Percentiles rank a stretch among this genome's conserved stretches.
These are phyloP conservation scores for Leptinotarsa haldemani DNA, from an alignment of 2,888 invertebrate species.

Conservation along the genomic window DNA sequence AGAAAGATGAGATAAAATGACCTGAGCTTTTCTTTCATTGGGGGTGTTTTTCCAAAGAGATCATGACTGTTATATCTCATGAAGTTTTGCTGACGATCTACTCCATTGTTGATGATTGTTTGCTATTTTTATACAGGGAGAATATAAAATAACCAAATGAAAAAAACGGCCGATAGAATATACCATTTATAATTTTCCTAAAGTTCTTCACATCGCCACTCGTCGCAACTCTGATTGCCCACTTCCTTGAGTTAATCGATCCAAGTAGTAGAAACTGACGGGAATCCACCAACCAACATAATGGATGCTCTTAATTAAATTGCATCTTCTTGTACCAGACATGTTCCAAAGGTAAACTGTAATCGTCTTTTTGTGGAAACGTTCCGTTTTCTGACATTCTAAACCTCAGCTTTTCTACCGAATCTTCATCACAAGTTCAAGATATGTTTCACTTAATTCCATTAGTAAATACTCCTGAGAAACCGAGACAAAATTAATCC, in stretches of 20 bases:
- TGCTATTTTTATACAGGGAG: too few relatives aligned
- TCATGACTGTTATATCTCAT: too few relatives aligned
- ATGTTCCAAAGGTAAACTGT: conserved; percentile 26
- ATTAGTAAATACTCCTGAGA: conserved; percentile 41
- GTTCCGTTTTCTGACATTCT: conserved; percentile 24
- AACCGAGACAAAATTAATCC: conserved; percentile 24
- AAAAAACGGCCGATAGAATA: too few relatives aligned
- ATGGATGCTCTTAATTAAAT: conserved; percentile 29
- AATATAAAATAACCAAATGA: too few relatives aligned
- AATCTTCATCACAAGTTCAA: conserved; percentile 29
- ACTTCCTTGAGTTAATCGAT: background rate
- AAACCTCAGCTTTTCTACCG: conserved; percentile 30
- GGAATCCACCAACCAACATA: background rate
- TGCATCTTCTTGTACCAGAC: conserved; percentile 25
- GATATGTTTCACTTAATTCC: conserved; percentile 47
- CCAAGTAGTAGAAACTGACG: background rate
- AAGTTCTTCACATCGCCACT: too few relatives aligned
- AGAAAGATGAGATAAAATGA: too few relatives aligned
- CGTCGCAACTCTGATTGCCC: too few relatives aligned
- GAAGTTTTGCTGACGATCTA: too few relatives aligned
- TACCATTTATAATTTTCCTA: too few relatives aligned
- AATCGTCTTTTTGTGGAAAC: conserved; percentile 25
- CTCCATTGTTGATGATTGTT: too few relatives aligned
- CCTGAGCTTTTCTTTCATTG: too few relatives aligned
- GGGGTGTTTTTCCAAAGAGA: too few relatives aligned